Conservation (phyloP, 2,888 invertebrate species). For the Pyrocoelia pectoralis region DNA sequence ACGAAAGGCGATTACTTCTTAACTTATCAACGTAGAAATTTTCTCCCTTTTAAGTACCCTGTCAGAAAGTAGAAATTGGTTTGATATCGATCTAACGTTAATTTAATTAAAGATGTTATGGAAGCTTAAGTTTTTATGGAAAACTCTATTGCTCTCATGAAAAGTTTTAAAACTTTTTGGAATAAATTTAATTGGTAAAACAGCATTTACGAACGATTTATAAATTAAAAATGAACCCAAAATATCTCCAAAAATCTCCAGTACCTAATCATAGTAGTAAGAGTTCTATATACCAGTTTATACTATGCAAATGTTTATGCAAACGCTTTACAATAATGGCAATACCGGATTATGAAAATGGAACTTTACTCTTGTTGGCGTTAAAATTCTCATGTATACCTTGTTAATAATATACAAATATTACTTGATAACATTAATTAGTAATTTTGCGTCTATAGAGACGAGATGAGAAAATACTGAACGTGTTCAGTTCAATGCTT, state of each 20-base stretch:
- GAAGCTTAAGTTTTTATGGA: constrained; percentile 9
- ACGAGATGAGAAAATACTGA: too few species aligned
- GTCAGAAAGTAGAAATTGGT: constrained; percentile 16
- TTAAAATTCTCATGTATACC: too few species aligned
- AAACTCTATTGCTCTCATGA: constrained; percentile 9
- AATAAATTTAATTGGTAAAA: constrained; percentile 5
- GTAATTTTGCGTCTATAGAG: too few species aligned
- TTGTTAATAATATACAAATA: too few species aligned
- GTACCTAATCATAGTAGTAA: too few species aligned
- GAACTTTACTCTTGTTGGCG: too few species aligned
- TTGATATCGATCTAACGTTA: constrained; percentile 19
- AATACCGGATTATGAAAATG: too few species aligned
- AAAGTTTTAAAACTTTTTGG: constrained; percentile 3
- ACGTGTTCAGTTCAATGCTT: too few species aligned
- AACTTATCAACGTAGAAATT: constrained; percentile 8
- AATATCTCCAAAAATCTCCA: not conserved
- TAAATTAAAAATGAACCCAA: not conserved
- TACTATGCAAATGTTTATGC: too few species aligned
- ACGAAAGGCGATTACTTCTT: constrained; percentile 10
- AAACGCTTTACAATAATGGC: too few species aligned
- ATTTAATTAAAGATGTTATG: constrained; percentile 20
- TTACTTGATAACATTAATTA: too few species aligned
- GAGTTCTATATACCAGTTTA: too few species aligned
- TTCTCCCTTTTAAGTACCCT: constrained; percentile 14
- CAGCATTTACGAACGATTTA: not conserved